These are phyloP conservation scores for Leptosomus discolor DNA, from an alignment of 2,113 vertebrate genomes.

Conservation along the genomic window DNA sequence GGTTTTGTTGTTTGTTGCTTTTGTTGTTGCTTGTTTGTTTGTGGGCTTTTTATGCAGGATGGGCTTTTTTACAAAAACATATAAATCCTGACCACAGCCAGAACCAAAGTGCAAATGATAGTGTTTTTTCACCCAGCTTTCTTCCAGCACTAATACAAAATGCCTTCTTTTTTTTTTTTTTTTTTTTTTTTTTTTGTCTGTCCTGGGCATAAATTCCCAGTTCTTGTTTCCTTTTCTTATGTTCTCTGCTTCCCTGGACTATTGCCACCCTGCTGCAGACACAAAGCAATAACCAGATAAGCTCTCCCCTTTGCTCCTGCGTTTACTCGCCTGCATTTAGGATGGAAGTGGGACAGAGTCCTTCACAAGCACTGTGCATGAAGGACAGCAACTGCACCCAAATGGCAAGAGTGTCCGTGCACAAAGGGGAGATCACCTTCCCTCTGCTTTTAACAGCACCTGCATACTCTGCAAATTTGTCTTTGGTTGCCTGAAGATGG, in stretches of 20 bases:
- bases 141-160: neutral
- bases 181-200: neutral
- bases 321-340: neutral
- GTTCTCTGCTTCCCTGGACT: neutral
- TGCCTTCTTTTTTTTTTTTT: neutral
- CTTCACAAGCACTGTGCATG: neutral
- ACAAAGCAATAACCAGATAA: neutral
- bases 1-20: neutral
- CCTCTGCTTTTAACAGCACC: neutral
- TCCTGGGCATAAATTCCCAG: neutral
- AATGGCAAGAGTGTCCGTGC: rapidly evolving
- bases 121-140: neutral
- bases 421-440: neutral
- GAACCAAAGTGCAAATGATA: neutral
- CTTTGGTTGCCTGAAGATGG: neutral
- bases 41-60: neutral
- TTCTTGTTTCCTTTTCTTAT: neutral
- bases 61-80: neutral
- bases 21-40: neutral
- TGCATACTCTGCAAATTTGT: neutral
- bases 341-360: neutral
- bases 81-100: neutral
- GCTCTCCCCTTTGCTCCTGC: neutral
- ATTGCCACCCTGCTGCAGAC: neutral
- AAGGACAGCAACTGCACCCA: neutral